A percentile compares a stretch with the other conserved stretches of the same genome.
These are phyloP conservation scores for Spilosoma lubricipeda DNA, from an alignment of 2,888 invertebrate genomes.

Conservation along the genomic window DNA sequence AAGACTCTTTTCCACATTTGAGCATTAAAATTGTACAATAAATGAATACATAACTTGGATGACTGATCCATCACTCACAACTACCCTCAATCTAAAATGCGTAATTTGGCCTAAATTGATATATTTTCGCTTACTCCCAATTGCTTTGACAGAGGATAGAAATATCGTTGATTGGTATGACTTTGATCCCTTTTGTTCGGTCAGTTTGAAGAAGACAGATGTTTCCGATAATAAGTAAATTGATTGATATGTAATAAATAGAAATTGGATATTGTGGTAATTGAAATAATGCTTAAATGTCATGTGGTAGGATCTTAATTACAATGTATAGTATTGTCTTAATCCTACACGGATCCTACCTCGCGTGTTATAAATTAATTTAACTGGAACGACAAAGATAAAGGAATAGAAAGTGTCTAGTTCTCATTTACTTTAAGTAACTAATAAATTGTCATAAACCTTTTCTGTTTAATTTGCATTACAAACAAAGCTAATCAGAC, in stretches of 20 bases:
- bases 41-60: background rate
- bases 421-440: conserved; percentile 47
- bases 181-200: background rate
- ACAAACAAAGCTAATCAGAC: conserved; percentile 53
- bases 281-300: background rate
- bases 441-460: conserved; percentile 54
- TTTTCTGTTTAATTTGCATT: conserved; percentile 39
- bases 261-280: background rate
- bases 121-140: background rate
- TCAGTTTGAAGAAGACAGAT: background rate
- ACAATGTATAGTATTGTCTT: background rate
- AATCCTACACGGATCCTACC: too few species aligned
- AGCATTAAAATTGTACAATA: background rate
- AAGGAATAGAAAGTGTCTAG: conserved; percentile 18
- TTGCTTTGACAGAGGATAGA: background rate
- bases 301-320: background rate
- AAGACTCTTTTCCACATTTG: background rate
- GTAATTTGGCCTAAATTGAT: background rate
- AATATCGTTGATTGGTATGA: background rate
- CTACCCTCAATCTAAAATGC: background rate
- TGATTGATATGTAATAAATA: background rate
- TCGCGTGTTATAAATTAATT: background rate
- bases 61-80: background rate
- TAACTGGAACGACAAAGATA: background rate
- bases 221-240: background rate